A percentile compares a stretch with the other conserved stretches of the same genome.
Conservation (phyloP, 2,888 invertebrate species). For the Eristalis tenax region DNA sequence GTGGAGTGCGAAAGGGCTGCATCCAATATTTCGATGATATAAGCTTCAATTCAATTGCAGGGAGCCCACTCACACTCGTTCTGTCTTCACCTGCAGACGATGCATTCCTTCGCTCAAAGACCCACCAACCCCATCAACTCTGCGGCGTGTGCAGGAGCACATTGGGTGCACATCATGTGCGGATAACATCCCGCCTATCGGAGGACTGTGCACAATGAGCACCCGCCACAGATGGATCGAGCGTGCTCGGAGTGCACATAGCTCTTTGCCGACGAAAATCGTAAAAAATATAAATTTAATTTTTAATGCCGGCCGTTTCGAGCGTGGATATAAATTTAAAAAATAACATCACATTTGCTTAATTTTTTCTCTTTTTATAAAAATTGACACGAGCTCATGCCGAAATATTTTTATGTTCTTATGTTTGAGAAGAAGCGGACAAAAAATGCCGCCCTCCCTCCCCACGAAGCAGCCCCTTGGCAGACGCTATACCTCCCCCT, state of each 20-base stretch:
- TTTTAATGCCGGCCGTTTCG: conserved; percentile 46
- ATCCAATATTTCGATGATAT: conserved; percentile 29
- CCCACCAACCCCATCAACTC: neutral
- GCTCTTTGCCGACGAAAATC: conserved; percentile 38
- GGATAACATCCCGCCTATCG: neutral
- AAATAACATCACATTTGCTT: conserved; percentile 11
- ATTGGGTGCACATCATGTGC: neutral
- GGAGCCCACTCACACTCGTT: neutral
- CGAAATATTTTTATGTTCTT: conserved; percentile 50
- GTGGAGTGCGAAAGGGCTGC: neutral
- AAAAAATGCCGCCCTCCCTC: neutral
- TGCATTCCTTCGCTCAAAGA: conserved; percentile 10
- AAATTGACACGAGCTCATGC: conserved; percentile 49
- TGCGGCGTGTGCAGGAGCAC: neutral
- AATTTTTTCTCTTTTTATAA: conserved; percentile 13
- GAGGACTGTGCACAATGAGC: neutral
- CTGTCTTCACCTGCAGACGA: conserved; percentile 2
- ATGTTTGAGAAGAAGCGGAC: conserved; percentile 10
- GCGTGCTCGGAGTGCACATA: conserved; percentile 52
- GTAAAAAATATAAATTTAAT: conserved; percentile 58
- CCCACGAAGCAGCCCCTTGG: neutral
- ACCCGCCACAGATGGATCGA: conserved; percentile 28
- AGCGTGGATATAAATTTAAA: conserved; percentile 50
- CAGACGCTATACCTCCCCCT: neutral
- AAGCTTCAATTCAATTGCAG: conserved; percentile 24